Evolutionary conservation across 2,113 vertebrate genomes (phyloP).

Genomic region (Microtus montanus): DNA sequence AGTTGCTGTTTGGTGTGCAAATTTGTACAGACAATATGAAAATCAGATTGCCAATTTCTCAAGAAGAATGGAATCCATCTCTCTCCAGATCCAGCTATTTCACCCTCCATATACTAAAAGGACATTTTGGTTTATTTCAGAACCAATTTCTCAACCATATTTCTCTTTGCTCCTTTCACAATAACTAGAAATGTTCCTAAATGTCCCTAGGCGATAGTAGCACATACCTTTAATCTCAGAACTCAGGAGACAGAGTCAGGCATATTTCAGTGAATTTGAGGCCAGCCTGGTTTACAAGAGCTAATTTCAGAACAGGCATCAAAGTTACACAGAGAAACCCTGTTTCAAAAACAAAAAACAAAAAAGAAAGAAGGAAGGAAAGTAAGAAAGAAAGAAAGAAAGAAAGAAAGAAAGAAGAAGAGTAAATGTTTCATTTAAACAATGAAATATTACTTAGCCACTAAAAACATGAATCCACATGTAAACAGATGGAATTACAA

Average conservation of each 20-base stretch:
- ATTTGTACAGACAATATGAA: not conserved
- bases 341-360: no score
- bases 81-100: not conserved
- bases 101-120: not conserved
- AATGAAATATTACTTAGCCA: not conserved
- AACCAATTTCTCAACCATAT: not conserved
- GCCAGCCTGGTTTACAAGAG: no score
- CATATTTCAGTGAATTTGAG: no score
- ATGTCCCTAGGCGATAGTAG: no score
- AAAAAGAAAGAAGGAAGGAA: no score
- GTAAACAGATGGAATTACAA: not conserved
- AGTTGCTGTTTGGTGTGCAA: not conserved
- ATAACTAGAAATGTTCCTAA: not conserved
- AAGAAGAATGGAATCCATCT: not conserved
- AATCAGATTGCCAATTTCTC: not conserved
- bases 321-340: no score
- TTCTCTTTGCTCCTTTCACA: not conserved
- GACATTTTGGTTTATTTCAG: not conserved
- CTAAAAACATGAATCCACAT: not conserved
- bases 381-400: no score
- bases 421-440: not conserved
- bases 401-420: no score
- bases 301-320: no score
- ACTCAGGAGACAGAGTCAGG: no score
- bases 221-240: no score